Percentiles rank a stretch among this genome's conserved stretches.
phyloP scores from a whole-genome alignment of 2,797 vertebrate genomes.

The Poecilia wingei region DNA sequence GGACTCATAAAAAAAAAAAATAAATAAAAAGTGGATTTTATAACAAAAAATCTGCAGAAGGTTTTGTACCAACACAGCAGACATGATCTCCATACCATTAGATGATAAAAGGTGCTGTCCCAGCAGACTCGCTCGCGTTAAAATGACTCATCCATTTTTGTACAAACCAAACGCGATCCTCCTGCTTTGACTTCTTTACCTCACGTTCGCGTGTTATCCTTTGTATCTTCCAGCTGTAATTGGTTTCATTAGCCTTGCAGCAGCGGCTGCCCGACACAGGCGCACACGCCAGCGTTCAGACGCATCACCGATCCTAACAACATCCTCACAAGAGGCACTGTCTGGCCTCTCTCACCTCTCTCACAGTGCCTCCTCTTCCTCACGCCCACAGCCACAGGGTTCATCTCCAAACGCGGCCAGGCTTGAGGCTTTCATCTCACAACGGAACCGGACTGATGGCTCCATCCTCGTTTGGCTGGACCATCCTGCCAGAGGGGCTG shows the following conservation, averaged over 20 bases:
- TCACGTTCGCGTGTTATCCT: conserved; percentile 32
- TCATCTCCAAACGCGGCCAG: conserved; percentile 60
- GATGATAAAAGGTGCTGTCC: conserved; percentile 46
- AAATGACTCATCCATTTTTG: conserved; percentile 62
- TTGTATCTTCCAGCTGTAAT: conserved; percentile 12
- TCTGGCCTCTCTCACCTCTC: conserved; percentile 70
- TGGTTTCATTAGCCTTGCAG: conserved; percentile 11
- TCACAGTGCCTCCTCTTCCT: conserved; percentile 76
- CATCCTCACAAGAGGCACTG: conserved; percentile 47
- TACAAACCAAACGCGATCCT: conserved; percentile 38
- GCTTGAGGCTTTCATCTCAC: conserved; percentile 55
- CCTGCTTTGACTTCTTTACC: conserved; percentile 39
- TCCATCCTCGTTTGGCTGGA: conserved; percentile 53
- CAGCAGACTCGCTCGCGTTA: conserved; percentile 31
- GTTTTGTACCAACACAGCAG: conserved; percentile 5
- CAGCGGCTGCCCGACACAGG: conserved; percentile 12
- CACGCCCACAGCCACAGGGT: conserved; percentile 63
- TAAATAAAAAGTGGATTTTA: background rate
- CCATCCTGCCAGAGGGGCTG: conserved; percentile 66
- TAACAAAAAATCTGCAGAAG: background rate
- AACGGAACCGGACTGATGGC: conserved; percentile 35
- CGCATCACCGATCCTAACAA: conserved; percentile 47
- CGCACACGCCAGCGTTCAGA: conserved; percentile 40
- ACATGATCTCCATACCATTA: conserved; percentile 27
- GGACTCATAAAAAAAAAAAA: background rate